Base-by-base conservation (phyloP, 35 echinoderm and acorn worm genomes). In the Heliocidaris erythrogramma region DNA sequence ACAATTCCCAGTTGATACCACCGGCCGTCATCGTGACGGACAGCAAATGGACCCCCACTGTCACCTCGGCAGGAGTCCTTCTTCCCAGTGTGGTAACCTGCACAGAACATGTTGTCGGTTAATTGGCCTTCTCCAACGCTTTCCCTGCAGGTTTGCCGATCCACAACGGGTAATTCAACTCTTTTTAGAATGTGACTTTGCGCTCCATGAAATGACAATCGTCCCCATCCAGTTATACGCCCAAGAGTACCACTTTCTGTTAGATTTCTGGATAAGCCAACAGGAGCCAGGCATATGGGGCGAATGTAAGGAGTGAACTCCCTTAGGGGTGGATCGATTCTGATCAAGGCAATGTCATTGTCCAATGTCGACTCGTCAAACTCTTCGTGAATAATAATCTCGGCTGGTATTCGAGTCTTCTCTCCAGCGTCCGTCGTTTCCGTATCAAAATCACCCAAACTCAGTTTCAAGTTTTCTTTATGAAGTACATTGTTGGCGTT, bases 201-300 rank as follows among this genome's bases (percentile, higher is more conserved):
- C 4, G 90, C 84, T 2, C 96, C 96, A 50, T 21, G 85, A 30
- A 96, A 96, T 31, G 91, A 71, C 7, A 96, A 47, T 31, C 48
- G 87, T 27, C 98, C 98, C 96, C 96, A 99, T 12, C 98, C 98
- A 0, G 94, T 95, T 0, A 99, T 96, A 7, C 94, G 90, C 7
- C 98, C 98, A 30, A 84, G 65, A 1, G 49, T 30, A 10, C 88
- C 86, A 7, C 65, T 18, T 59, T 71, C 90, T 24, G 93, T 59
- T 0, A 96, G 78, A 7, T 48, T 5, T 21, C 78, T 59, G 13
- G 95, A 89, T 4, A 94, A 30, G 2, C 52, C 91, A 2, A 42
- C 93, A 91, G 91, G 96, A 30, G 96, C 94, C 16, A 99, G 60
- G 78, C 98, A 99, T n/a, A 99, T 95, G 2, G 98, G 98, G 3